Percentiles rank a stretch among this genome's conserved stretches.
phyloP scores from a whole-genome alignment of 2,797 vertebrate genomes.

The Sebastes taczanowskii region DNA sequence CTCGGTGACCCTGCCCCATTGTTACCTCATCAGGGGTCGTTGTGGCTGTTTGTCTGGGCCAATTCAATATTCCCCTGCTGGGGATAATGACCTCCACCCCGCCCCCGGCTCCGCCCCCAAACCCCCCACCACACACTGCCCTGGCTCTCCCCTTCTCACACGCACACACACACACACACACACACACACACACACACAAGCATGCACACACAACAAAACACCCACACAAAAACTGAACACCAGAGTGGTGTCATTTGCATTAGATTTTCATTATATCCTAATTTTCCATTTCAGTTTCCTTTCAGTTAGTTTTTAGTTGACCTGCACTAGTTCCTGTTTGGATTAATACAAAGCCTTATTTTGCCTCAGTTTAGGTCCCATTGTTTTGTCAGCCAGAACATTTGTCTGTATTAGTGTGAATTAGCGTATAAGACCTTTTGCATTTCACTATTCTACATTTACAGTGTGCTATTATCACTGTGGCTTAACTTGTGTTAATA shows the following conservation, averaged over 20 bases:
- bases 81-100: slow-evolving; percentile 68
- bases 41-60: slow-evolving; percentile 78
- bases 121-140: neutral
- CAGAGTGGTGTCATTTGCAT: slow-evolving; percentile 49
- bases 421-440: neutral
- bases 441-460: neutral
- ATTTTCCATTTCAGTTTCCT: slow-evolving; percentile 6
- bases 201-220: neutral
- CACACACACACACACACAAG: neutral
- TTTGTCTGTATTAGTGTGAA: neutral
- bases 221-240: slow-evolving; percentile 5
- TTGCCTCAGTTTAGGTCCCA: neutral
- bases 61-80: slow-evolving; percentile 74
- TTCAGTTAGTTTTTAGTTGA: slow-evolving; percentile 10
- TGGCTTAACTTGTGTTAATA: neutral
- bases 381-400: neutral
- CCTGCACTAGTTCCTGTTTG: neutral
- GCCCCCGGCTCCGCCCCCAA: neutral
- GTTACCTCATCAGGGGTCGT: slow-evolving; percentile 78
- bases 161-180: neutral
- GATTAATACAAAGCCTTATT: neutral
- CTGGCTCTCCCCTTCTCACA: slow-evolving; percentile 7
- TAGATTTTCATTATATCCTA: slow-evolving; percentile 14
- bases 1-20: slow-evolving; percentile 68
- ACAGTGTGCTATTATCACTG: neutral